phyloP scores from a whole-genome alignment of 2,797 vertebrate genomes.

The Percopsis omiscomaycus region DNA sequence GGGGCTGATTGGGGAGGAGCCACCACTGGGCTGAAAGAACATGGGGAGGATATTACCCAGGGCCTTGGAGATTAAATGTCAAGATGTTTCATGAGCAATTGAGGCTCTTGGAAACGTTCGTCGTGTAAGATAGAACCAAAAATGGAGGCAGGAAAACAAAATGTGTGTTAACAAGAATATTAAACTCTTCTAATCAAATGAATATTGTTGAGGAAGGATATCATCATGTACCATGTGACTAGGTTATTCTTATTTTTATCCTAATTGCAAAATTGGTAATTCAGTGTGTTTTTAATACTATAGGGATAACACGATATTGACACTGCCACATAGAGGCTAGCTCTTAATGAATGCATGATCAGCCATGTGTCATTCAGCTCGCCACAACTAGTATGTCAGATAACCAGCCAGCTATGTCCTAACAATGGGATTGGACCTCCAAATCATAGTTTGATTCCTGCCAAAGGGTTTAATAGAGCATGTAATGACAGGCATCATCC shows the following conservation, averaged over 20 bases:
- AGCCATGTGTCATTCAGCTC: neutral
- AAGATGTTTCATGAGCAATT: too few species aligned
- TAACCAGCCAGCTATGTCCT: slow-evolving; percentile 6
- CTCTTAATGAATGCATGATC: neutral
- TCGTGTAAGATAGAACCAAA: too few species aligned
- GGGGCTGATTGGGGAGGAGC: neutral
- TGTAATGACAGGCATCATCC: slow-evolving; percentile 9
- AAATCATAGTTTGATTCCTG: slow-evolving; percentile 2
- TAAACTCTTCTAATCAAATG: too few species aligned
- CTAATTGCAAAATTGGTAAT: neutral
- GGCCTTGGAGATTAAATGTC: too few species aligned
- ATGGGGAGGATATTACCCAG: slow-evolving; percentile 14
- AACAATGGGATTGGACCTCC: neutral
- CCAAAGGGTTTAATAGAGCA: slow-evolving; percentile 17
- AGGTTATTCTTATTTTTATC: neutral
- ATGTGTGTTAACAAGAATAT: too few species aligned
- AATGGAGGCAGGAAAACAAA: too few species aligned
- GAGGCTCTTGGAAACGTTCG: too few species aligned
- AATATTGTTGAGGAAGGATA: too few species aligned
- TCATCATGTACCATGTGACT: neutral
- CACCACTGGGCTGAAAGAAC: slow-evolving; percentile 23
- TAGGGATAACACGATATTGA: neutral
- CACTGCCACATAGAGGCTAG: slow-evolving; percentile 1
- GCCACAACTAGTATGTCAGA: too few species aligned
- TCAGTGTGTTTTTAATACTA: neutral